Percentiles rank a stretch among this genome's conserved stretches.
phyloP scores from a whole-genome alignment of 2,797 vertebrate species.

The Myotis pilosus region DNA sequence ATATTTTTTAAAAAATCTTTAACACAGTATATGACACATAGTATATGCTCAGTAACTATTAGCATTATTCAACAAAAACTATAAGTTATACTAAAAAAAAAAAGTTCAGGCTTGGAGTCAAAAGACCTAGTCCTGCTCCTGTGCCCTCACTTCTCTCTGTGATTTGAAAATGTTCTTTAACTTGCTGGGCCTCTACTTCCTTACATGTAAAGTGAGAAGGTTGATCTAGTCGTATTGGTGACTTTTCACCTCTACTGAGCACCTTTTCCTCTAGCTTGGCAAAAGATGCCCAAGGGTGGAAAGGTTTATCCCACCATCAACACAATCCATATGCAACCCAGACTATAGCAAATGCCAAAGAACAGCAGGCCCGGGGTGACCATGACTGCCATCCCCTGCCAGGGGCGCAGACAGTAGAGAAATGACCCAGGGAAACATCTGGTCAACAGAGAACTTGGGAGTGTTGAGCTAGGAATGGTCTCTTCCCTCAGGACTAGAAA shows the following conservation, averaged over 20 bases:
- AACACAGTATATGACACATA: not conserved
- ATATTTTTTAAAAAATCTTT: too few species aligned
- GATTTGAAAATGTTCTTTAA: not conserved
- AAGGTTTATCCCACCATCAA: not conserved
- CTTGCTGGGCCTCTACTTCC: not conserved
- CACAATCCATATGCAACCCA: not conserved
- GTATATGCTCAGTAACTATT: not conserved
- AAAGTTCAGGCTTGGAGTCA: not conserved
- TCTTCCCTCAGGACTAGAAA: not conserved
- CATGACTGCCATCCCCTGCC: not conserved
- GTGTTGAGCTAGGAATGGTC: not conserved
- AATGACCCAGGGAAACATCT: not conserved
- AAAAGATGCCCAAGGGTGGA: not conserved
- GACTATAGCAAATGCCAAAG: not conserved
- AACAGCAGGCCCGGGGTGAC: not conserved
- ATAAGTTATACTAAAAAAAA: not conserved
- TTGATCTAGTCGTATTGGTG: not conserved
- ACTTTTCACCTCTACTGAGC: not conserved
- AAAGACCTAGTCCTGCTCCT: not conserved
- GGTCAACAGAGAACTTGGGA: not conserved
- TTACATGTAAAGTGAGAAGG: not conserved
- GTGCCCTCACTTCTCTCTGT: not conserved
- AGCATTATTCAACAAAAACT: conserved; percentile 32
- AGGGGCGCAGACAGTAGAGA: not conserved
- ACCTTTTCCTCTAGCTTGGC: not conserved